phyloP scores from a whole-genome alignment of 2,888 invertebrate genomes.

The Conops quadrifasciatus region DNA sequence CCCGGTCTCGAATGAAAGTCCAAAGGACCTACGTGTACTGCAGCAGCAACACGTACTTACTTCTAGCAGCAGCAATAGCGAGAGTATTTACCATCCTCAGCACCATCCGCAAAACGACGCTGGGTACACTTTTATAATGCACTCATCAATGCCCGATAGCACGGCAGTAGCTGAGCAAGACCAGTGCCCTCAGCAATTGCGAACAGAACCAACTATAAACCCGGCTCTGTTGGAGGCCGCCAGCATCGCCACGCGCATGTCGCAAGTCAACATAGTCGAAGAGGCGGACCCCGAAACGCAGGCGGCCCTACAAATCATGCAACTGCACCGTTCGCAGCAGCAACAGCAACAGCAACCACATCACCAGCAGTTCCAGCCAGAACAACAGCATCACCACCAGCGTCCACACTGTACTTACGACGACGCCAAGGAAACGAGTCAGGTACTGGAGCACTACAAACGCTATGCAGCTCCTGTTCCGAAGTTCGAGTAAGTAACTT shows the following conservation, averaged over 20 bases:
- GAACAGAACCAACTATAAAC: conserved; percentile 56
- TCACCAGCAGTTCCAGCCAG: conserved; percentile 17
- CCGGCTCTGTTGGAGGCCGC: conserved; percentile 64
- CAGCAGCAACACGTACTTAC: conserved; percentile 40
- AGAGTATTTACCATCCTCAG: conserved; percentile 26
- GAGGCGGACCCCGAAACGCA: conserved; percentile 50
- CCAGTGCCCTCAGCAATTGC: conserved; percentile 37
- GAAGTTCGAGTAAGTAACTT: conserved; percentile 61
- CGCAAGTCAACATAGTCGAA: conserved; percentile 41
- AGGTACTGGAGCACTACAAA: conserved; percentile 58
- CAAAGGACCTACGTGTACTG: conserved; percentile 57
- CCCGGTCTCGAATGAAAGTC: conserved; percentile 51
- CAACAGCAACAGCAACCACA: conserved; percentile 40
- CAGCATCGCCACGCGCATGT: conserved; percentile 57
- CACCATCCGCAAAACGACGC: conserved; percentile 25
- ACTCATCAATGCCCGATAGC: conserved; percentile 48
- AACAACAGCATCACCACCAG: conserved; percentile 33
- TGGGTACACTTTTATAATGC: conserved; percentile 14
- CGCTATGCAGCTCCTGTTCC: conserved; percentile 63
- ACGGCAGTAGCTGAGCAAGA: conserved; percentile 45
- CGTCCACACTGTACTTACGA: conserved; percentile 53
- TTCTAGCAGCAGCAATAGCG: conserved; percentile 29
- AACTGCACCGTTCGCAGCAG: conserved; percentile 48
- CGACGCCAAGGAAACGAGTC: conserved; percentile 54
- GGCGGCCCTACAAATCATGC: conserved; percentile 55